Evolutionary conservation across 2,797 vertebrate genomes (phyloP), one percentile per base, ranked within the genome.

Genomic region (Pseudochromis fuscus): DNA sequence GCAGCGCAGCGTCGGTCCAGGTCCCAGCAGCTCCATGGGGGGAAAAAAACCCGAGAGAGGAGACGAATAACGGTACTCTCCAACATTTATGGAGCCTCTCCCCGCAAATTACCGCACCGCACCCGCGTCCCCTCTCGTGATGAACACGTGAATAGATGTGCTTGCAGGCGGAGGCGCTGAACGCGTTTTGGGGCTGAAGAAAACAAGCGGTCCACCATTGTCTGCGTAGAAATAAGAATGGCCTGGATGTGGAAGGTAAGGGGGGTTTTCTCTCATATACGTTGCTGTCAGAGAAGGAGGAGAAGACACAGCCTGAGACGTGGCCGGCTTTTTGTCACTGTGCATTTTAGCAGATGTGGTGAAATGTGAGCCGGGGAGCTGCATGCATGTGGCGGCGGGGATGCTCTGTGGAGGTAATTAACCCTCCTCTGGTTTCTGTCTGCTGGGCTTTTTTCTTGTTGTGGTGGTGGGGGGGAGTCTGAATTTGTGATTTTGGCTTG

Each of bases 231-330:
- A 81, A 85, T 82, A 93, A 95, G 93, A 92, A 98, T 98, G 96
- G 96, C 96, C 96, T 97, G 96, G 96, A 94, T 96, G 90, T 95
- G 95, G 91, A 98, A 98, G 97, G 97, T 98, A 95, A 96, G 94
- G 82, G 48, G 82, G 88, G 72, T 50, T 72, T 90, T 65, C 35
- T 48, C 87, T 82, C 81, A 71, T 73, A 57, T 87, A 15, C 58
- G 60, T 62, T 15, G 51, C 38, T 11, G 21, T 24, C 15, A 30
- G 13, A 35, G 33, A 44, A 58, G 4, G 11, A 30, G 9, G 6
- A 28, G 7, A 25, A 62, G 11, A 10, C 33, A 4, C 33, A 59
- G 48, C 21, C 21, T 8, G 55, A 72, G 67, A 31, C 52, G 66
- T 31, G 52, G 21, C 40, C 21, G 45, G 3, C 19, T 46, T n/a